Base-by-base conservation (phyloP, 2,797 vertebrate species). In the Alectoris magna region DNA sequence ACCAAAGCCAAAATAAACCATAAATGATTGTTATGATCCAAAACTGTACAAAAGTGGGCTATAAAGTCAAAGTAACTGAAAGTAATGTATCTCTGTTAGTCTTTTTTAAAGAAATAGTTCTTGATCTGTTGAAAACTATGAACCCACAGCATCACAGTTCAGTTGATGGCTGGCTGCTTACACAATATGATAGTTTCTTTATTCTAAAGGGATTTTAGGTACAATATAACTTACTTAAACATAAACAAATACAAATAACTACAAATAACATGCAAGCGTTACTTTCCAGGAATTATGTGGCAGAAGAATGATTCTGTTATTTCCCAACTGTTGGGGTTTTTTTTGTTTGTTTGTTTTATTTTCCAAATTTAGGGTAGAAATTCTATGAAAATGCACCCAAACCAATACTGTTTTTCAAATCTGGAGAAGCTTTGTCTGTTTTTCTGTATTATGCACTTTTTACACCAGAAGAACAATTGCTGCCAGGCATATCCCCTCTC, bases 21-120 rank as follows among this genome's bases (percentile, higher is more conserved):
- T 41, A 64, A 43, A 16, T 64, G 64, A 78, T 36, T 44, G 16
- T 10, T 72, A 16, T 44, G 1, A 11, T 16, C 27, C 31, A 24
- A 74, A 89, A 46, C 18, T 55, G 11, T 39, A 23, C 0, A 0
- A 59, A 85, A 80, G 6, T 3, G 48, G 58, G 59, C 21, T n/a
- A 18, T 15, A 89, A 69, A 38, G 31, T 34, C 19, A 77, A 10
- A 67, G 41, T 26, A 85, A 87, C 4, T 0, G 0, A 58, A 74
- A 46, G 4, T 31, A 41, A 36, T 31, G 7, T 9, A 38, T 14
- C 5, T 19, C 31, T 76, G 29, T 23, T 39, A 31, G 5, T 56
- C 7, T 79, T 94, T 6, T 79, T 68, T 6, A 44, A 77, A 38
- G 16, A 49, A 90, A 43, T 58, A 41, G 46, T 46, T 81, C 9